These are phyloP conservation scores for Chelon auratus DNA, from an alignment of 2,797 vertebrate genomes.

Conservation along the genomic window DNA sequence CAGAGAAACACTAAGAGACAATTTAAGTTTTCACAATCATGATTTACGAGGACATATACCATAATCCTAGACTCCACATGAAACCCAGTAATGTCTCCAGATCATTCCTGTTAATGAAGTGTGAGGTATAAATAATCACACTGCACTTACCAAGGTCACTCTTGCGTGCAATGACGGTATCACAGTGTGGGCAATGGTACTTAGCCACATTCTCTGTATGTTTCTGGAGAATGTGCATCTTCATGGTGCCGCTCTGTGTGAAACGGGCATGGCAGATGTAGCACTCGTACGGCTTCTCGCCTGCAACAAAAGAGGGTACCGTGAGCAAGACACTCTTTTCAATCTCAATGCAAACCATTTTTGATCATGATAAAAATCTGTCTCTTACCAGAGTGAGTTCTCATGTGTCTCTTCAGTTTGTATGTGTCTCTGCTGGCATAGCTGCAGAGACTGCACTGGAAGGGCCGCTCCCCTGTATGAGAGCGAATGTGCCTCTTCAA, in stretches of 20 bases:
- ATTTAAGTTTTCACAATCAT: background rate
- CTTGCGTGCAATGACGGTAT: slow-evolving; percentile 97
- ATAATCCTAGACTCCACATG: background rate
- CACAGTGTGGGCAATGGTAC: slow-evolving; percentile 98
- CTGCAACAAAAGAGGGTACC: slow-evolving; percentile 64
- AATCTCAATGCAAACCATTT: background rate
- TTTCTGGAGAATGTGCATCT: slow-evolving; percentile 99
- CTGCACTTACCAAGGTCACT: slow-evolving; percentile 92
- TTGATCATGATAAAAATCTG: background rate
- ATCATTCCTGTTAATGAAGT: background rate
- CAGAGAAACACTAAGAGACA: background rate
- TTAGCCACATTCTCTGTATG: slow-evolving; percentile 99
- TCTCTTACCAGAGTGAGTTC: slow-evolving; percentile 94
- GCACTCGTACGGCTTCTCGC: slow-evolving; percentile 98
- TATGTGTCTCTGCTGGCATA: slow-evolving; percentile 99
- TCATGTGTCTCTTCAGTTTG: slow-evolving; percentile 99
- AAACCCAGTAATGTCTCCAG: no score
- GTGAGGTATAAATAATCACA: background rate
- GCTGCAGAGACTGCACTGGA: slow-evolving; percentile 99
- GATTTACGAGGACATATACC: background rate
- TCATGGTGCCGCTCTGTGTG: slow-evolving; percentile 99
- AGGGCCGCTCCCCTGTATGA: slow-evolving; percentile 96
- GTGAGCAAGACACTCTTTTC: background rate
- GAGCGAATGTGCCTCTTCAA: slow-evolving; percentile 98
- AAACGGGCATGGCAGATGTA: slow-evolving; percentile 99